These are phyloP conservation scores for Pterocles burchelli DNA, from an alignment of 2,113 vertebrate species.

Conservation along the genomic window DNA sequence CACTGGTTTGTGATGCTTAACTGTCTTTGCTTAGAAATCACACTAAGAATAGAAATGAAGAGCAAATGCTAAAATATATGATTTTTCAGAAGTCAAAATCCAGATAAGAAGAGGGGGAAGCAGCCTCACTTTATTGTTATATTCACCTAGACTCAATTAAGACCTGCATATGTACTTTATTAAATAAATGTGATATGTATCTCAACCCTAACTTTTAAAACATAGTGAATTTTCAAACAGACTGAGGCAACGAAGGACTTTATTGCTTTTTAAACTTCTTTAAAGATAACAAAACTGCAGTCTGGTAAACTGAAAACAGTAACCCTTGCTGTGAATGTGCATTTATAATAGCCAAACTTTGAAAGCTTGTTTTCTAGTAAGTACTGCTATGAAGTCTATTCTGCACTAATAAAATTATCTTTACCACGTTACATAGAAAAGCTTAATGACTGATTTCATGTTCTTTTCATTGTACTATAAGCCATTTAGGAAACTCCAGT, in stretches of 20 bases:
- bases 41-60: not conserved
- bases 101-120: not conserved
- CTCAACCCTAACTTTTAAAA: not conserved
- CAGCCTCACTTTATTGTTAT: not conserved
- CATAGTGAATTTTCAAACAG: not conserved
- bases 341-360: not conserved
- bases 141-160: not conserved
- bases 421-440: not conserved
- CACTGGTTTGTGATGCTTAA: not conserved
- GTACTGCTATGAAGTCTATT: not conserved
- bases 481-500: not conserved
- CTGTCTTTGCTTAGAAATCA: not conserved
- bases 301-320: not conserved
- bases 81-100: not conserved
- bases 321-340: not conserved
- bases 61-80: not conserved
- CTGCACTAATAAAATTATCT: not conserved
- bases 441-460: not conserved
- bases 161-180: not conserved
- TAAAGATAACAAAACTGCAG: not conserved
- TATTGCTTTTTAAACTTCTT: not conserved
- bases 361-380: not conserved
- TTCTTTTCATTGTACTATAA: not conserved
- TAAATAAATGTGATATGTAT: not conserved
- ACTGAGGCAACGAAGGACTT: not conserved